Base-by-base conservation (phyloP, 92 coral and sea anemone species). In the Virgularia gustaviana region DNA sequence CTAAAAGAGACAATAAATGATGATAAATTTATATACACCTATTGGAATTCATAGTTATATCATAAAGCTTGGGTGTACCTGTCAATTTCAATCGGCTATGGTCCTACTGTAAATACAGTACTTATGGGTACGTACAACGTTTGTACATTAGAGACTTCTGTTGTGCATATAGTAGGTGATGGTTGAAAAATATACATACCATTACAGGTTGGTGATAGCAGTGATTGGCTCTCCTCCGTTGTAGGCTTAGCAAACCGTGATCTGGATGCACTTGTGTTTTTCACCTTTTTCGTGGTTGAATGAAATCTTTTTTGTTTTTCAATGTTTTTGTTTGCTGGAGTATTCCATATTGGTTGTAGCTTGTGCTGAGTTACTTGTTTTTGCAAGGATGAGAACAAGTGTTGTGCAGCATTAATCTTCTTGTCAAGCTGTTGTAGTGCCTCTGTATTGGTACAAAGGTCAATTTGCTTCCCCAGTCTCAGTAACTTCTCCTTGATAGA, bases 221-320 rank as follows among this genome's bases (percentile, higher is more conserved):
- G 12, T 68, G 10, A 18, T 0, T 25, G 18, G 20, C 28, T 52
- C 0, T 33, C 64, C 4, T 35, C 49, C 23, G 33, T 51, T 8
- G 34, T 56, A 1, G 62, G 63, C 41, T 71, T 52, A 8, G 42
- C 36, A 44, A 28, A 71, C 16, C 64, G 53, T 33, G 38, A 12
- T 6, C 2, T 24, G 7, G 32, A 6, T 12, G 54, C 16, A 18
- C 36, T n/a, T 28, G 11, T 57, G 13, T 13, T 10, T 36, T 71
- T 52, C 20, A 62, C 22, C 57, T 76, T 76, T 20, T 75, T 75
- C 45, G 35, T 73, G 37, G 78, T 73, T n/a, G 78, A 73, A 57
- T 36, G 31, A 37, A 76, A 76, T 6, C 63, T 39, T 16, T 16
- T 29, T 44, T 52, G 75, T 23, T 47, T 25, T 70, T 44, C 63